phyloP scores from a whole-genome alignment of 2,113 vertebrate species.

The Suncus etruscus region DNA sequence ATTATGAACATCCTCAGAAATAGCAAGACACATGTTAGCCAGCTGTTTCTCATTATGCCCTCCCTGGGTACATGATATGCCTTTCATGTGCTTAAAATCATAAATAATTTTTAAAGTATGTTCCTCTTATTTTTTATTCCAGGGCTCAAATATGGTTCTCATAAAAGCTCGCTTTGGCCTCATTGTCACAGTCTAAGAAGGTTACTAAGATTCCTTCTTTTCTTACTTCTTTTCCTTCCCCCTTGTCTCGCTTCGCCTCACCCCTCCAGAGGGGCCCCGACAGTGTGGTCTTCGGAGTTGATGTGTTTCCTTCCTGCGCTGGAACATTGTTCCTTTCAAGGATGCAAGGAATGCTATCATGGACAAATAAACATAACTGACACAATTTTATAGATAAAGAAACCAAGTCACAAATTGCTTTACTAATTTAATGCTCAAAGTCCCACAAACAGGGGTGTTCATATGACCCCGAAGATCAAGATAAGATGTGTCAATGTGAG shows the following conservation, averaged over 20 bases:
- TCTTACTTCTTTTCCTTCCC: slow-evolving; percentile 43
- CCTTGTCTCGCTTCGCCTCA: slow-evolving; percentile 29
- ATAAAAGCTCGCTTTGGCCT: slow-evolving; percentile 77
- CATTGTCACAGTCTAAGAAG: slow-evolving; percentile 70
- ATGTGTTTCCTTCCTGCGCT: slow-evolving; percentile 58
- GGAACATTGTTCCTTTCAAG: slow-evolving; percentile 16
- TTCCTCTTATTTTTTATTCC: slow-evolving; percentile 80
- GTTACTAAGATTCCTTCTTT: slow-evolving; percentile 70
- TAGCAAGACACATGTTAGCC: slow-evolving; percentile 75
- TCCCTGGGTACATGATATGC: slow-evolving; percentile 78
- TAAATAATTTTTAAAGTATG: slow-evolving; percentile 85
- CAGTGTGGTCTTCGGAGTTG: slow-evolving; percentile 70
- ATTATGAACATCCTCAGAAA: slow-evolving; percentile 78
- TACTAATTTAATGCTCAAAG: neutral
- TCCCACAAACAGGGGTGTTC: too few relatives aligned
- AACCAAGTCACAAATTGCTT: neutral
- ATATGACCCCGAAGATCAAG: neutral
- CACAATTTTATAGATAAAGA: slow-evolving; percentile 43
- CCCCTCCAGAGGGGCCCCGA: slow-evolving; percentile 28
- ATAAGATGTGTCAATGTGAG: neutral
- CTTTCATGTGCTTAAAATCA: slow-evolving; percentile 85
- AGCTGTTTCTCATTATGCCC: slow-evolving; percentile 80
- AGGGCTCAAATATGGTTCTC: slow-evolving; percentile 80
- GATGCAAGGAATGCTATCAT: neutral
- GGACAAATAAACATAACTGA: neutral